Conservation (phyloP, 2,113 vertebrate species). For the Prionailurus bengalensis region DNA sequence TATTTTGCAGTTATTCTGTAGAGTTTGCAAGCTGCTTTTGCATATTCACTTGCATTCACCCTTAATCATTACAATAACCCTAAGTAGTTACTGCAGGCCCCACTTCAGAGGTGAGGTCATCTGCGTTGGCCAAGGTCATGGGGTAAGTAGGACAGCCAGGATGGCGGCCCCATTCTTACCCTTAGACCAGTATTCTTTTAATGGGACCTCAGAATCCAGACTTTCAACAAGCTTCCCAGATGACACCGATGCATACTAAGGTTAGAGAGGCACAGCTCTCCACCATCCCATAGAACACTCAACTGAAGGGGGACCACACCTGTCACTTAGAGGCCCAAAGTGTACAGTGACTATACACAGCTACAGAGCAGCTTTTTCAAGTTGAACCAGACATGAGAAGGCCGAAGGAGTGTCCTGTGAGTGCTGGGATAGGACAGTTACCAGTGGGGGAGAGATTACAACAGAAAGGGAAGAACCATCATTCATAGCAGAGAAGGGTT, state of each 20-base stretch:
- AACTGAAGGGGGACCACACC: background rate
- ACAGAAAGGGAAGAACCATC: background rate
- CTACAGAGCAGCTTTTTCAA: conserved; percentile 65
- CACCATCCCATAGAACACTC: background rate
- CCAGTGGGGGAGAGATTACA: background rate
- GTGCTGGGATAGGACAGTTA: background rate
- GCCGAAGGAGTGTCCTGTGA: conserved; percentile 18
- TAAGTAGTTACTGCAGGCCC: background rate
- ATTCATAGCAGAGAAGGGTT: background rate
- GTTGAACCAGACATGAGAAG: conserved; percentile 31
- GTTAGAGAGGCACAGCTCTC: background rate
- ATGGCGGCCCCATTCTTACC: background rate
- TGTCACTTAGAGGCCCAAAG: background rate
- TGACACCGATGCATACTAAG: background rate
- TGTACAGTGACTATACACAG: conserved; percentile 9
- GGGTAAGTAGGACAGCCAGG: background rate
- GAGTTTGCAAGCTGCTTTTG: background rate
- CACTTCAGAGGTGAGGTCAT: background rate
- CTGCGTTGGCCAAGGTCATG: background rate
- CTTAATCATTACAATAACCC: background rate
- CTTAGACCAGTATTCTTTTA: background rate
- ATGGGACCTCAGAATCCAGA: background rate
- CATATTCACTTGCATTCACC: background rate
- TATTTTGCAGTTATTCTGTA: background rate
- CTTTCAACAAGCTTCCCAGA: background rate